A percentile compares a stretch with the other conserved stretches of the same genome.
phyloP scores from a whole-genome alignment of 1,140 invertebrate genomes.

The Hirudo medicinalis region DNA sequence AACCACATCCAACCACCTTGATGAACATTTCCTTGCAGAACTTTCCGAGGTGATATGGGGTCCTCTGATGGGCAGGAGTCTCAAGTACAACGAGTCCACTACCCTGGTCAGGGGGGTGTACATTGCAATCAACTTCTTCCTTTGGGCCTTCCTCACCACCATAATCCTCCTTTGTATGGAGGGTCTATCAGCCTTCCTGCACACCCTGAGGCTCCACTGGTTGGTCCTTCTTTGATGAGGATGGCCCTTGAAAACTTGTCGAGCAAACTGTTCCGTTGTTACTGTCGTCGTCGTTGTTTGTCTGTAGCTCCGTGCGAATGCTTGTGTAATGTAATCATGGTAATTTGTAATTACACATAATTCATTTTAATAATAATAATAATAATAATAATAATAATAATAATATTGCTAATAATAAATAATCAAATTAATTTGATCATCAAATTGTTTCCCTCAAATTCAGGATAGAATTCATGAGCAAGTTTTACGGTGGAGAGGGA shows the following conservation, averaged over 20 bases:
- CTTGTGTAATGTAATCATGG: neutral
- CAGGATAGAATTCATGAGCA: slow-evolving; percentile 94
- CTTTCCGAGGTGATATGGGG: slow-evolving; percentile 92
- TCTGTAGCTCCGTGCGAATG: neutral
- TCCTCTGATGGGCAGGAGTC: slow-evolving; percentile 71
- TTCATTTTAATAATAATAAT: no score
- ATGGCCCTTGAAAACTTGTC: neutral
- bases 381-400: no score
- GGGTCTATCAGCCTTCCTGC: slow-evolving; percentile 90
- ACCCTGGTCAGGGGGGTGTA: slow-evolving; percentile 24
- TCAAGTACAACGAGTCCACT: slow-evolving; percentile 49
- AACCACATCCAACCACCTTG: neutral
- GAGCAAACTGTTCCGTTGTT: neutral
- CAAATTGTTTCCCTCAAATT: neutral
- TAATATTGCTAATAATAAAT: no score
- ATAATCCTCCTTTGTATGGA: slow-evolving; percentile 86
- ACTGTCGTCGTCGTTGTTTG: neutral
- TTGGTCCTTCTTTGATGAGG: slow-evolving; percentile 40
- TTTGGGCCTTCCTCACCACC: slow-evolving; percentile 72
- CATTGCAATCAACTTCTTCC: slow-evolving; percentile 48
- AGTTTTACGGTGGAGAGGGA: slow-evolving; percentile 69
- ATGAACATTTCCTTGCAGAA: slow-evolving; percentile 48
- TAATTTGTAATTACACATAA: no score
- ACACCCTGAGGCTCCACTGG: slow-evolving; percentile 95
- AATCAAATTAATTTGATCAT: neutral